These are phyloP conservation scores for Gracilinanus agilis DNA, from an alignment of 2,113 vertebrate species.

Conservation along the genomic window DNA sequence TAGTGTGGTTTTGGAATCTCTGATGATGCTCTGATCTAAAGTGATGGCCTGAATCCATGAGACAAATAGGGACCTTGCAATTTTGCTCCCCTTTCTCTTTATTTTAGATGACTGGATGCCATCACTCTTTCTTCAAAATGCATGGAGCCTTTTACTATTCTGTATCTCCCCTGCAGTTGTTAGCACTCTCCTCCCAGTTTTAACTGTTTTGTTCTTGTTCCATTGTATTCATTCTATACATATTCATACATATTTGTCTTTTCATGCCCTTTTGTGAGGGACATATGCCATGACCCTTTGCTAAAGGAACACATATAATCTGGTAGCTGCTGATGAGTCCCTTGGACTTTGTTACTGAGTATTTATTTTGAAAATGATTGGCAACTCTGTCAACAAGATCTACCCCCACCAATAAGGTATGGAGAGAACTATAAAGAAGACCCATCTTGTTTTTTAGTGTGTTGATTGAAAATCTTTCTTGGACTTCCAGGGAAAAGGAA, in stretches of 20 bases:
- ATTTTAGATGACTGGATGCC: neutral
- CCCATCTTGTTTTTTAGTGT: neutral
- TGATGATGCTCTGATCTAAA: neutral
- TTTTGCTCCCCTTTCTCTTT: neutral
- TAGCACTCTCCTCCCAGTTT: neutral
- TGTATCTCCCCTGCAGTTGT: neutral
- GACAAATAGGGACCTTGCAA: neutral
- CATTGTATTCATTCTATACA: neutral
- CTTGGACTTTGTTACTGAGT: neutral
- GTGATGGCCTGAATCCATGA: neutral
- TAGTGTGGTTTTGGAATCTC: neutral
- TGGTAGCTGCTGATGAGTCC: neutral
- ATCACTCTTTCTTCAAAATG: neutral
- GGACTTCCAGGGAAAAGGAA: neutral
- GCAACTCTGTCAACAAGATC: neutral
- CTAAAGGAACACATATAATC: too few relatives aligned
- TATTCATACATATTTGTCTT: neutral
- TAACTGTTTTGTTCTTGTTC: neutral
- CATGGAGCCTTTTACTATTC: neutral
- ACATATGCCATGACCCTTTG: neutral
- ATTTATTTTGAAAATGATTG: neutral
- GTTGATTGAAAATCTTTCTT: neutral
- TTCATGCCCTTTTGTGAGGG: neutral
- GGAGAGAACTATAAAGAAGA: neutral
- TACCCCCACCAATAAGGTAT: neutral